Conservation (phyloP, 2,888 invertebrate species). For the Sesia bembeciformis region DNA sequence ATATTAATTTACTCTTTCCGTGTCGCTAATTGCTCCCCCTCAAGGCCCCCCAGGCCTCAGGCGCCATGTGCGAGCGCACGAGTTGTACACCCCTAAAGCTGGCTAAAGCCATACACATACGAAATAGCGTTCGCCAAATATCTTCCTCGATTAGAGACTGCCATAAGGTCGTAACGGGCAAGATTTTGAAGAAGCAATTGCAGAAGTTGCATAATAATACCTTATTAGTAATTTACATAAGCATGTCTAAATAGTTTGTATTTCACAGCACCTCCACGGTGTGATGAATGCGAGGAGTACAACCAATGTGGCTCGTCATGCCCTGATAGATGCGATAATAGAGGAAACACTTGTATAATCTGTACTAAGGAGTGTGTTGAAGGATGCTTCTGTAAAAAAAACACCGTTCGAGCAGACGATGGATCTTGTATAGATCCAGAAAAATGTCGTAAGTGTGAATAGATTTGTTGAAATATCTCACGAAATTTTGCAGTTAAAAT, state of each 20-base stretch:
- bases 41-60: too few species aligned
- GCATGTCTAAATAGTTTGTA: not conserved
- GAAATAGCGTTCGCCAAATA: too few species aligned
- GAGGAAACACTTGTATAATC: not conserved
- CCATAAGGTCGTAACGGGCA: too few species aligned
- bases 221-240: not conserved
- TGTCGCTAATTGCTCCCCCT: too few species aligned
- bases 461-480: not conserved
- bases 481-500: not conserved
- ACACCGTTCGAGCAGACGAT: not conserved
- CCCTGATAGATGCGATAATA: slow-evolving; percentile 4
- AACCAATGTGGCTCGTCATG: slow-evolving; percentile 4
- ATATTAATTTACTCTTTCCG: too few species aligned
- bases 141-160: too few species aligned
- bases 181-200: too few species aligned
- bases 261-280: slow-evolving; percentile 1
- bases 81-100: too few species aligned
- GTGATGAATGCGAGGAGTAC: not conserved
- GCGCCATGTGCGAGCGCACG: too few species aligned
- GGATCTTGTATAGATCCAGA: not conserved
- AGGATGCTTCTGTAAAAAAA: slow-evolving; percentile 1
- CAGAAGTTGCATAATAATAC: too few species aligned
- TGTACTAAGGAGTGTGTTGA: slow-evolving; percentile 2
- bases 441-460: not conserved
- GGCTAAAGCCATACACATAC: too few species aligned